Conservation (phyloP, 2,888 invertebrate genomes). For the Heliconius ethilla region DNA sequence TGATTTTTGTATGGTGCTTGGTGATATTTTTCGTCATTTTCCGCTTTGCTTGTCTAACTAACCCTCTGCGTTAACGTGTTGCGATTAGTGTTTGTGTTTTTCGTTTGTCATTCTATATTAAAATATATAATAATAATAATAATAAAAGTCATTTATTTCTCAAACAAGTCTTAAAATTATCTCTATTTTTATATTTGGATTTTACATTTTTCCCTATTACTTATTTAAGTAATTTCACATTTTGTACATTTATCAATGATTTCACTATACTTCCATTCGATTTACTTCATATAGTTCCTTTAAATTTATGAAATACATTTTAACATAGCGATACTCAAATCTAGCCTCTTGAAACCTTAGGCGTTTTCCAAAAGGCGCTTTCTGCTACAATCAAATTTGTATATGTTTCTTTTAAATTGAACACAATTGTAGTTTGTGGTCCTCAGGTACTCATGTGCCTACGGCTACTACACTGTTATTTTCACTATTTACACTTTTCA, state of each 20-base stretch:
- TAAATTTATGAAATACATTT: background rate
- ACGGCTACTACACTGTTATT: background rate
- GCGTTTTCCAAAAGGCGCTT: too few relatives aligned
- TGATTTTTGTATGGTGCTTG: constrained; percentile 39
- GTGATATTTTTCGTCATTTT: constrained; percentile 40
- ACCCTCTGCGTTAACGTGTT: constrained; percentile 65
- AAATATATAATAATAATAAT: constrained; percentile 32
- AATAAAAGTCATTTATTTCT: background rate
- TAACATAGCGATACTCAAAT: too few relatives aligned
- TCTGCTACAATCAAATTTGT: too few relatives aligned
- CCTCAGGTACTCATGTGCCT: background rate
- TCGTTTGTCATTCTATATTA: constrained; percentile 51
- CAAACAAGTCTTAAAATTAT: background rate
- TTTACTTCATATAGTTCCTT: too few relatives aligned
- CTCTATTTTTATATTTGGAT: background rate
- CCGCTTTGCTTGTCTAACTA: constrained; percentile 64
- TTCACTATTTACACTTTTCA: background rate
- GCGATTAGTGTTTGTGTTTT: constrained; percentile 81
- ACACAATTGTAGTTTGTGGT: too few relatives aligned
- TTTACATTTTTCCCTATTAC: background rate
- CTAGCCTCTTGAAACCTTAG: too few relatives aligned
- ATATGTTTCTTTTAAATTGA: too few relatives aligned
- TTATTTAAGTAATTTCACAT: background rate
- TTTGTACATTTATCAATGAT: background rate
- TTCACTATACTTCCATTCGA: background rate